Evolutionary conservation across 2,888 invertebrate species (phyloP).

Genomic region (Glaucopsyche alexis): DNA sequence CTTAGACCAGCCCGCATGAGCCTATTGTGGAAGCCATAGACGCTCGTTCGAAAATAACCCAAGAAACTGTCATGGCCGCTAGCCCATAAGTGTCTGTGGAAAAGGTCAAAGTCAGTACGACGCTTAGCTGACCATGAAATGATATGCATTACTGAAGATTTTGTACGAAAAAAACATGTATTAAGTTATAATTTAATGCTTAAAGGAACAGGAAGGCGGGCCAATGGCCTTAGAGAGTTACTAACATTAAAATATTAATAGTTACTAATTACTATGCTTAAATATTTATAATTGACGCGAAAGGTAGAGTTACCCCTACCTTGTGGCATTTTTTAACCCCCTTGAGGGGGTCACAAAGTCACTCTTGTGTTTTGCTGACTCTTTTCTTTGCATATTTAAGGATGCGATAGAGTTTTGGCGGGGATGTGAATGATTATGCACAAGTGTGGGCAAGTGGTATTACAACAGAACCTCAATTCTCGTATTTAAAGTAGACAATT

Average conservation of each 20-base stretch:
- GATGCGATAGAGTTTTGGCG: no score
- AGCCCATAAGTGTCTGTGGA: neutral
- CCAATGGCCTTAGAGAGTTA: conserved; percentile 20
- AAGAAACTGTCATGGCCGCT: neutral
- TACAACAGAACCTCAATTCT: no score
- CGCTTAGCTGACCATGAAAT: conserved; percentile 26
- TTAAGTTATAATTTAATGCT: conserved; percentile 3
- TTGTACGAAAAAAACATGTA: conserved; percentile 16
- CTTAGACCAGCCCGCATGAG: no score
- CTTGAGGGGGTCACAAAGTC: no score
- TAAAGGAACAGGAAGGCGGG: conserved; percentile 19
- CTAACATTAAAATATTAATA: neutral
- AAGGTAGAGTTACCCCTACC: no score
- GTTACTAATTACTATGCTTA: neutral
- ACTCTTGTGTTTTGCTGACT: no score
- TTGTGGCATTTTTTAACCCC: no score
- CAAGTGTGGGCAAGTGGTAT: no score
- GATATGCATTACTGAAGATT: neutral
- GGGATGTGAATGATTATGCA: no score
- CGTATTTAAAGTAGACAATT: no score
- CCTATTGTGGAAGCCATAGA: no score
- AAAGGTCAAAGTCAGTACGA: conserved; percentile 23
- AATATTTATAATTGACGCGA: neutral
- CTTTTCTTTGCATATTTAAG: no score
- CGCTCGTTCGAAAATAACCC: neutral